Percentiles rank a stretch among this genome's conserved stretches.
Evolutionary conservation across 1,140 invertebrate genomes (phyloP).

Genomic region (Drosophila truncata): DNA sequence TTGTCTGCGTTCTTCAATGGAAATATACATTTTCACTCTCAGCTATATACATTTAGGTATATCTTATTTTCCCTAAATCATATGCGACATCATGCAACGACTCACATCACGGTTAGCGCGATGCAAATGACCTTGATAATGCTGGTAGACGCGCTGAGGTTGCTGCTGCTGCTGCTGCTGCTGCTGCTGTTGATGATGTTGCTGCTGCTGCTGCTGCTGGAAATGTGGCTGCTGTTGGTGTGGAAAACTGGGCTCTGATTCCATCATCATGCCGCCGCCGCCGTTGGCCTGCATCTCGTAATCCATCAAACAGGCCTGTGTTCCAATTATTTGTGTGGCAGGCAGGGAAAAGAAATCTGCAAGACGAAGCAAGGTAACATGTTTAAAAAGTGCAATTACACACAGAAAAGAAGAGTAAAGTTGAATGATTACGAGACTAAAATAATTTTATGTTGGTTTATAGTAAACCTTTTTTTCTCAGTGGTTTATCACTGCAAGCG

Average conservation of each 20-base stretch:
- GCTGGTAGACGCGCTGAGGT: constrained; percentile 68
- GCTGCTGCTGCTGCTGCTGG: constrained; percentile 36
- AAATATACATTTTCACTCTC: constrained; percentile 20
- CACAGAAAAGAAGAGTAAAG: no score
- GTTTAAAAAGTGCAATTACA: neutral
- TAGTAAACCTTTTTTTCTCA: constrained; percentile 2
- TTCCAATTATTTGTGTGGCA: constrained; percentile 77
- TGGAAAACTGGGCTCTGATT: constrained; percentile 34
- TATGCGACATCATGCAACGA: constrained; percentile 85
- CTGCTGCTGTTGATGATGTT: constrained; percentile 34
- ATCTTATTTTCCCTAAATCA: constrained; percentile 68
- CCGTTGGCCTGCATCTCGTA: constrained; percentile 63
- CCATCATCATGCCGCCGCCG: constrained; percentile 44
- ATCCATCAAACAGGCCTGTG: constrained; percentile 79
- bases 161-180: constrained; percentile 49
- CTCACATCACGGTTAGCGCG: constrained; percentile 84
- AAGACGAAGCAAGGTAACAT: constrained; percentile 11
- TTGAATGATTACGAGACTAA: no score
- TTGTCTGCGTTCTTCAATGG: constrained; percentile 23
- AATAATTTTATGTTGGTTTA: no score
- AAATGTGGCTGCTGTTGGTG: constrained; percentile 37
- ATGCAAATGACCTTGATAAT: constrained; percentile 85
- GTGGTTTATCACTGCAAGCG: constrained; percentile 25
- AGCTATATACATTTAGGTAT: constrained; percentile 31
- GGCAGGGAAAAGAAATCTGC: constrained; percentile 82